Evolutionary conservation across 2,797 vertebrate species (phyloP).

Genomic region (Sebastes wilsoni): DNA sequence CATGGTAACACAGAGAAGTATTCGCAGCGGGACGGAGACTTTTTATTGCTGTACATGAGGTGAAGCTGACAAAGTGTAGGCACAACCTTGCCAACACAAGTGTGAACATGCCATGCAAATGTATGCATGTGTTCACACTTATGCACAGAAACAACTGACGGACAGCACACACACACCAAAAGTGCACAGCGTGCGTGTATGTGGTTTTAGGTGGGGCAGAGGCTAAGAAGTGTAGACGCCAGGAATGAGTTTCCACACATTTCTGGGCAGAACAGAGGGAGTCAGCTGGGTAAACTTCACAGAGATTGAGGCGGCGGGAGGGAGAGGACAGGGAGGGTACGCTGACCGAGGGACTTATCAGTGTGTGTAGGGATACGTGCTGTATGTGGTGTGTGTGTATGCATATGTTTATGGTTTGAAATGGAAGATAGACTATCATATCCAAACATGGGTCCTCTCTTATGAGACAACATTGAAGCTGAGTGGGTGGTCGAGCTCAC

Average conservation of each 20-base stretch:
- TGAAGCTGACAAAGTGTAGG: not conserved
- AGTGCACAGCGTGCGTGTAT: slow-evolving; percentile 3
- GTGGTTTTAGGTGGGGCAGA: slow-evolving; percentile 47
- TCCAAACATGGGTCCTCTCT: slow-evolving; percentile 62
- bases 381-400: slow-evolving; percentile 7
- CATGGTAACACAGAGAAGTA: slow-evolving; percentile 42
- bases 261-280: slow-evolving; percentile 50
- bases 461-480: slow-evolving; percentile 19
- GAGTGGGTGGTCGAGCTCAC: slow-evolving; percentile 55
- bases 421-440: slow-evolving; percentile 49
- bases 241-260: slow-evolving; percentile 64
- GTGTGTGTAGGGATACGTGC: not conserved
- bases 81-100: not conserved
- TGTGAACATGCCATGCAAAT: slow-evolving; percentile 1
- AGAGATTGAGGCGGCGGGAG: not conserved
- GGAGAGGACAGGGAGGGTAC: not conserved
- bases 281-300: slow-evolving; percentile 68
- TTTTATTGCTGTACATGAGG: not conserved
- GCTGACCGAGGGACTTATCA: not conserved
- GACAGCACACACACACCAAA: slow-evolving; percentile 1
- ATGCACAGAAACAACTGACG: slow-evolving; percentile 35
- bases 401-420: slow-evolving; percentile 50
- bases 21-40: slow-evolving; percentile 1
- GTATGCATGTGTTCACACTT: slow-evolving; percentile 31
- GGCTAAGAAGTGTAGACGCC: slow-evolving; percentile 48